Base-by-base conservation (phyloP, 30 jellyfish, hydroid and myxozoan genomes). In the Pseudorhiza aurosa region DNA sequence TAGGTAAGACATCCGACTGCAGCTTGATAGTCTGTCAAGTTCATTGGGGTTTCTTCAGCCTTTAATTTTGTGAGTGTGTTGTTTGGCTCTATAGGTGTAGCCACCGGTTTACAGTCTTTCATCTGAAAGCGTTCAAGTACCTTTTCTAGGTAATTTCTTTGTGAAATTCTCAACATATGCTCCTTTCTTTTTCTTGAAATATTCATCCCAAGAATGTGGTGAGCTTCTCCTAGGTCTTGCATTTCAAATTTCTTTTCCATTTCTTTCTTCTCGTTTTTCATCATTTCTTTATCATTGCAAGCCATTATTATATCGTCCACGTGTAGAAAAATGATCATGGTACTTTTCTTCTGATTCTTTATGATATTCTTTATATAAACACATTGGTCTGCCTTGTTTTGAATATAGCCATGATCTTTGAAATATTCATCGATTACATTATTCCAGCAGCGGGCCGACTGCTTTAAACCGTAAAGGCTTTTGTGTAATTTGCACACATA, bases 361-460 rank as follows among this genome's bases (percentile, higher is more conserved):
- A 27, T 59, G 30, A 25, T 59, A 27, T 59, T 59, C 49, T 82
- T 82, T 11, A 10, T 17, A 42, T 82, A 82, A 67, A 82, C 53
- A 32, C 95, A 72, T 35, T 77, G 85, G 36, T 72, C 95, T 6
- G 89, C 89, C 43, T 46, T 39, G 40, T 77, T 71, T 60, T 60
- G 68, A 56, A 43, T 39, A 60, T 57, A 76, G 22, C 80, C 88
- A 17, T 44, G 58, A 53, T 36, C 68, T 67, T 68, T 71, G 49
- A 83, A 45, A 35, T 19, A 32, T 18, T 37, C 11, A 59, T 84
- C 77, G 58, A 84, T 84, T 10, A 46, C 37, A 2, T 27, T 39
- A 40, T 84, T 84, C 95, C 95, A 84, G 58, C 92, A 74, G 53
- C 86, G 35, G 7, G 91, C 92, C 4, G 96, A 62, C 46, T 85